Percentiles rank a stretch among this genome's conserved stretches.
These are phyloP conservation scores for Andrena trimmerana DNA, from an alignment of 2,888 invertebrate species.

Conservation along the genomic window DNA sequence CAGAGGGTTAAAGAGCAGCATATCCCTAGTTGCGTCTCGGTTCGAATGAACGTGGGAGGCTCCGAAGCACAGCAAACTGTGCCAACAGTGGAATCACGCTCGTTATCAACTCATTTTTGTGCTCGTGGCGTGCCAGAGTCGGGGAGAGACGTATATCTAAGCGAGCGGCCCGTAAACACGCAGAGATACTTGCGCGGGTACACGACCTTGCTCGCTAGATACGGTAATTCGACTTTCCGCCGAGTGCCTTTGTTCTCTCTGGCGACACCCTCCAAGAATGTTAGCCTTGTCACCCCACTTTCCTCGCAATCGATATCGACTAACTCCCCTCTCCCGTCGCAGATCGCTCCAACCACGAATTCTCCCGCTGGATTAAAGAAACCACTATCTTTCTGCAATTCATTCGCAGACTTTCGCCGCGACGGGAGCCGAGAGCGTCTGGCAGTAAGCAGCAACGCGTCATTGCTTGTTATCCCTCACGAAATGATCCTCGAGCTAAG, in stretches of 20 bases:
- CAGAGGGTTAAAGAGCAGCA: neutral
- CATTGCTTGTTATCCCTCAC: too few relatives aligned
- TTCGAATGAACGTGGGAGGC: neutral
- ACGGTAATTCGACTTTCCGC: constrained; percentile 71
- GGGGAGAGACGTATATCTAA: constrained; percentile 17
- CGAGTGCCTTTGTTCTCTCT: constrained; percentile 75
- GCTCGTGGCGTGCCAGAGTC: constrained; percentile 15
- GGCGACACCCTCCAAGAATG: constrained; percentile 75
- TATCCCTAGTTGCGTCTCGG: neutral
- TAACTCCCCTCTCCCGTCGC: neutral
- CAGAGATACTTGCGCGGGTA: constrained; percentile 65
- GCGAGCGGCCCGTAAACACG: constrained; percentile 39
- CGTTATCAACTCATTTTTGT: constrained; percentile 53
- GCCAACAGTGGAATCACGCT: constrained; percentile 38
- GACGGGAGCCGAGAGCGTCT: too few relatives aligned
- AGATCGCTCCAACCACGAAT: neutral
- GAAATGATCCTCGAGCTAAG: too few relatives aligned
- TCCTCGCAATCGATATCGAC: constrained; percentile 39
- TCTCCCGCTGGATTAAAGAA: neutral
- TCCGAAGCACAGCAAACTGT: constrained; percentile 29
- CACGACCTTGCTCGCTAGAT: constrained; percentile 68
- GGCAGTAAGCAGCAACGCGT: too few relatives aligned
- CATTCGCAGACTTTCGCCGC: neutral
- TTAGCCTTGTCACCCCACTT: constrained; percentile 77
- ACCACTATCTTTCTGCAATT: constrained; percentile 3